Evolutionary conservation across 2,113 vertebrate species (phyloP).

Genomic region (Rhinichthys klamathensis): DNA sequence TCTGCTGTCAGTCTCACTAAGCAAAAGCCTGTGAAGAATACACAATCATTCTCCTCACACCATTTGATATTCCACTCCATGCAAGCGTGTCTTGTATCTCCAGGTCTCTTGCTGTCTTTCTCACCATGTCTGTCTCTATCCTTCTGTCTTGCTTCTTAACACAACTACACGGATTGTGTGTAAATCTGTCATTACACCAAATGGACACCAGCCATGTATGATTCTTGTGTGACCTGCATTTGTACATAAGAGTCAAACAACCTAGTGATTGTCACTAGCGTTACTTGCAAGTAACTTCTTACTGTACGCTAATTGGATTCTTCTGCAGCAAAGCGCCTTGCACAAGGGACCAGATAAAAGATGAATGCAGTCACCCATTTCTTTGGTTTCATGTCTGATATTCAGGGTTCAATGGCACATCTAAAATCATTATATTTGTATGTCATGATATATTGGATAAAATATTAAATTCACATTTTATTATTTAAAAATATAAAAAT

Average conservation of each 20-base stretch:
- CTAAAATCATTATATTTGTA: not conserved
- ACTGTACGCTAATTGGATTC: not conserved
- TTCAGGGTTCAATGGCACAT: not conserved
- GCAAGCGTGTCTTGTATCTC: slow-evolving; percentile 11
- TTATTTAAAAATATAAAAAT: too few relatives aligned
- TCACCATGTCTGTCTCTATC: not conserved
- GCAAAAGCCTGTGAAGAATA: slow-evolving; percentile 43
- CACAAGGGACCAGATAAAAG: not conserved
- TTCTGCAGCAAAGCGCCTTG: not conserved
- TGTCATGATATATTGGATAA: not conserved
- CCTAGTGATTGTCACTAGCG: not conserved
- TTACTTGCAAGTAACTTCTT: not conserved
- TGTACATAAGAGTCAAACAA: not conserved
- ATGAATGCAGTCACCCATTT: too few relatives aligned
- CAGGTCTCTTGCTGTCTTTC: slow-evolving; percentile 6
- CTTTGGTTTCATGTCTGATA: not conserved
- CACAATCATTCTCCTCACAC: slow-evolving; percentile 30
- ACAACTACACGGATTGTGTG: slow-evolving; percentile 3
- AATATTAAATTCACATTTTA: not conserved
- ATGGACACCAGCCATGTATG: not conserved
- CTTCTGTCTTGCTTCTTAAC: slow-evolving; percentile 8
- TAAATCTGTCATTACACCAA: slow-evolving; percentile 31
- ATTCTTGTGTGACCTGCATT: not conserved
- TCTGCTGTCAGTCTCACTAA: slow-evolving; percentile 38
- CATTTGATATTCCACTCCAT: slow-evolving; percentile 36